phyloP scores from a whole-genome alignment of 37 sponge, comb jelly and placozoan genomes.

The Corticium candelabrum region DNA sequence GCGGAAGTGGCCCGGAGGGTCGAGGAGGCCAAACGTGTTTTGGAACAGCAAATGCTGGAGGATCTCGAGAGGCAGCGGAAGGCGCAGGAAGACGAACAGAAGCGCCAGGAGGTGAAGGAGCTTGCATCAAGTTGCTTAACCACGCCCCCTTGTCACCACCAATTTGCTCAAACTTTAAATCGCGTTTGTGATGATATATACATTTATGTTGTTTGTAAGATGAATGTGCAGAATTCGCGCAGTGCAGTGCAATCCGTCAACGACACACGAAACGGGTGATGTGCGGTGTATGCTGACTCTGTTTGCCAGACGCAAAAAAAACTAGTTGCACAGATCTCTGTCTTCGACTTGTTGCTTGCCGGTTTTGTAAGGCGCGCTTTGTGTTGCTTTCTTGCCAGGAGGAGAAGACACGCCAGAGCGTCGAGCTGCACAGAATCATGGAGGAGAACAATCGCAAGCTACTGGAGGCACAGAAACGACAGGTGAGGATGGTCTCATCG shows the following conservation, averaged over 20 bases:
- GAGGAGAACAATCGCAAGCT: slow-evolving; percentile 66
- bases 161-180: too few relatives aligned
- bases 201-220: too few relatives aligned
- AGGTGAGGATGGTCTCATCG: slow-evolving; percentile 22
- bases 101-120: slow-evolving; percentile 42
- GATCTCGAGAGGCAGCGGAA: slow-evolving; percentile 56
- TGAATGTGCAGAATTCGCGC: too few relatives aligned
- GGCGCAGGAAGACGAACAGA: slow-evolving; percentile 54
- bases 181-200: too few relatives aligned
- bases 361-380: too few relatives aligned
- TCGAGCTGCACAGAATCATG: slow-evolving; percentile 34
- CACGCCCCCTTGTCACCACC: too few relatives aligned
- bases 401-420: slow-evolving; percentile 35
- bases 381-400: slow-evolving; percentile 21
- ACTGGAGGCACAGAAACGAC: slow-evolving; percentile 48
- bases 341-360: too few relatives aligned
- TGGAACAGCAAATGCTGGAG: slow-evolving; percentile 71
- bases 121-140: neutral
- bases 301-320: too few relatives aligned
- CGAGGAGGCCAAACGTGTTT: slow-evolving; percentile 21
- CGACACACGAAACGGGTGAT: too few relatives aligned
- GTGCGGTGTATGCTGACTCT: too few relatives aligned
- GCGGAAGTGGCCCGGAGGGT: neutral
- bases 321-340: too few relatives aligned
- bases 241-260: too few relatives aligned